Conservation (phyloP, 2,113 vertebrate genomes). For the Eptatretus burgeri region DNA sequence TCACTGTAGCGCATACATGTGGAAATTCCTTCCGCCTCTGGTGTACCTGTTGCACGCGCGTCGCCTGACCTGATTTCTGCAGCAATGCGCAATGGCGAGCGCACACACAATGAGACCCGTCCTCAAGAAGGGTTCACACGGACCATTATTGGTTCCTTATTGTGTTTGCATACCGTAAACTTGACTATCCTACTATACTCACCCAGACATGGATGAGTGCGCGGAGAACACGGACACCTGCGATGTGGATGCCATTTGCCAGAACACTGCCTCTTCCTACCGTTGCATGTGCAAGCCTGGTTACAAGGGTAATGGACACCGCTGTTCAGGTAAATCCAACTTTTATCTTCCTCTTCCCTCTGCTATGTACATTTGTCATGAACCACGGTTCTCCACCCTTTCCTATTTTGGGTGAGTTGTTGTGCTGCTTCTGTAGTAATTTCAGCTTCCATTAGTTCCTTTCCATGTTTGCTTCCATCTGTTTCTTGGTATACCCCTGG, state of each 20-base stretch:
- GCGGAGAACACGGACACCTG: slow-evolving; percentile 59
- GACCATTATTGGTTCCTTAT: not conserved
- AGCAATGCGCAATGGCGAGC: slow-evolving; percentile 3
- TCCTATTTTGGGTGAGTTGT: no score
- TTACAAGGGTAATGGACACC: slow-evolving; percentile 67
- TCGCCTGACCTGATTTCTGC: not conserved
- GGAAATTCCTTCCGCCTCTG: not conserved
- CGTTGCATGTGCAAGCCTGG: slow-evolving; percentile 89
- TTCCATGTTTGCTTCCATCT: no score
- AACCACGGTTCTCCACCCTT: no score
- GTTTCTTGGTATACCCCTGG: no score
- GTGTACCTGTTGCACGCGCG: not conserved
- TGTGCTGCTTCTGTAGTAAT: no score
- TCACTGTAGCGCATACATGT: not conserved
- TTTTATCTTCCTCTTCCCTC: slow-evolving; percentile 14
- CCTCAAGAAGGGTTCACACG: not conserved
- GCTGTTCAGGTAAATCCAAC: slow-evolving; percentile 44
- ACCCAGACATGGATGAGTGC: slow-evolving; percentile 57
- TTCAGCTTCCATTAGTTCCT: no score
- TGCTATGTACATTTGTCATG: slow-evolving; percentile 7
- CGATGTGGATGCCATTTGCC: slow-evolving; percentile 85
- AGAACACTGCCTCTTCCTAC: slow-evolving; percentile 71
- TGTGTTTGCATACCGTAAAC: not conserved
- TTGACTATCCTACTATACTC: not conserved
- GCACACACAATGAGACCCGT: not conserved